Base-by-base conservation (phyloP, 2,797 vertebrate species). In the Antrozous pallidus region DNA sequence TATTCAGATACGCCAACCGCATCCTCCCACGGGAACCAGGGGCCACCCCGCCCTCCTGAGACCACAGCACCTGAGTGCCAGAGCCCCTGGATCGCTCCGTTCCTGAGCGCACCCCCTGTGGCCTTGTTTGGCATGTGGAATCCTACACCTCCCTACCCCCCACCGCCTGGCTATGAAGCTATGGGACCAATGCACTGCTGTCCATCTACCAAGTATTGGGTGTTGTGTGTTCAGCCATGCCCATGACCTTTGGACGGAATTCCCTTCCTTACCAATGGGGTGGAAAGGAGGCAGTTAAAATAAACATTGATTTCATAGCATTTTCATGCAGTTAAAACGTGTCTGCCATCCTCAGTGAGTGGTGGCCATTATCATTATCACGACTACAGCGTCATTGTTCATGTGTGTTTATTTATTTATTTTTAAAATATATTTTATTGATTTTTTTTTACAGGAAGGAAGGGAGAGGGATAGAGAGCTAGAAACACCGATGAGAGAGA, bases 241-340 rank as follows among this genome's bases (percentile, higher is more conserved):
- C 10, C 56, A 58, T 28, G n/a, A 49, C 33, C 11, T 20, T 70
- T 12, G 18, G 11, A 10, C 18, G 5, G 24, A 47, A 90, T 58
- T 38, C 31, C 17, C 9, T 89, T 56, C 17, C 11, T 36, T 14
- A 8, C 31, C 54, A 51, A 20, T n/a, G 49, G 24, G 17, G 5
- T 58, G 12, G 75, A 94, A 94, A 54, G 6, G 45, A 79, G 24
- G 54, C 33, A 4, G 40, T 63, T 38, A 65, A 47, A 47, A 47
- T 47, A 47, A 82, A 36, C 54, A 58, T 33, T n/a, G 67, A 36
- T 33, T 24, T 86, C 18, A 9, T 4, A 69, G 16, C 3, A 24
- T 36, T 92, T 87, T 90, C 54, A 22, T 74, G 20, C 33, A 74
- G 33, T 71, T 49, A 49, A 18, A 67, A 8, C 54, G 40, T 79